phyloP scores from a whole-genome alignment of 1,140 invertebrate genomes.

The Agrilus planipennis region DNA sequence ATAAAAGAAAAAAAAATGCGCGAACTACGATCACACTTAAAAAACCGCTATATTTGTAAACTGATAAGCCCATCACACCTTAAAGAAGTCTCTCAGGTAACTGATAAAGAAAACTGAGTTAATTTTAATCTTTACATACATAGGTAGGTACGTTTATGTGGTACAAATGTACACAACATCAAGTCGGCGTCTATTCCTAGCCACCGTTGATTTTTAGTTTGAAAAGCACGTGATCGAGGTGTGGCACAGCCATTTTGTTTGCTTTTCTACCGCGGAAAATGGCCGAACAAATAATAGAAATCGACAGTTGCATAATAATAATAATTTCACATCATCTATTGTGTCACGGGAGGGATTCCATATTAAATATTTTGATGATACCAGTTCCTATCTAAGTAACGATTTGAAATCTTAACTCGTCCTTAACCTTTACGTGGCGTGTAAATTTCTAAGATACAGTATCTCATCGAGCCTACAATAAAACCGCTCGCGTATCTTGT shows the following conservation, averaged over 20 bases:
- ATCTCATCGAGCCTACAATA: constrained; percentile 20
- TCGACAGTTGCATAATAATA: neutral
- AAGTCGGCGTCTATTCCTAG: too few species aligned
- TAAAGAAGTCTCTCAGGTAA: constrained; percentile 1
- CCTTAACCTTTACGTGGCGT: constrained; percentile 20
- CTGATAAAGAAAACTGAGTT: constrained; percentile 6
- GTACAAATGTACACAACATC: too few species aligned
- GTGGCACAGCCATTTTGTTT: constrained; percentile 4
- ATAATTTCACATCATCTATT: neutral
- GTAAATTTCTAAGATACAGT: constrained; percentile 17
- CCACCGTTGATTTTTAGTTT: constrained; percentile 1
- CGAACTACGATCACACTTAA: too few species aligned
- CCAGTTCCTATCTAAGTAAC: constrained; percentile 1
- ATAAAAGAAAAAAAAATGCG: too few species aligned
- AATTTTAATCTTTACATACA: neutral
- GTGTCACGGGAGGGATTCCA: constrained; percentile 16
- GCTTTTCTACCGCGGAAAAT: neutral
- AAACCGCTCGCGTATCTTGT: constrained; percentile 22
- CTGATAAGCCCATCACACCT: constrained; percentile 6
- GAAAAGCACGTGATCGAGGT: constrained; percentile 4
- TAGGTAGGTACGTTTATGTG: neutral
- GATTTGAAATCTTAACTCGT: constrained; percentile 14
- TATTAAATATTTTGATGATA: constrained; percentile 27
- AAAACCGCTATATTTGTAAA: constrained; percentile 3
- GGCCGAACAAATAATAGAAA: too few species aligned